Base-by-base conservation (phyloP, 2,888 invertebrate genomes). In the Morpho helenor region DNA sequence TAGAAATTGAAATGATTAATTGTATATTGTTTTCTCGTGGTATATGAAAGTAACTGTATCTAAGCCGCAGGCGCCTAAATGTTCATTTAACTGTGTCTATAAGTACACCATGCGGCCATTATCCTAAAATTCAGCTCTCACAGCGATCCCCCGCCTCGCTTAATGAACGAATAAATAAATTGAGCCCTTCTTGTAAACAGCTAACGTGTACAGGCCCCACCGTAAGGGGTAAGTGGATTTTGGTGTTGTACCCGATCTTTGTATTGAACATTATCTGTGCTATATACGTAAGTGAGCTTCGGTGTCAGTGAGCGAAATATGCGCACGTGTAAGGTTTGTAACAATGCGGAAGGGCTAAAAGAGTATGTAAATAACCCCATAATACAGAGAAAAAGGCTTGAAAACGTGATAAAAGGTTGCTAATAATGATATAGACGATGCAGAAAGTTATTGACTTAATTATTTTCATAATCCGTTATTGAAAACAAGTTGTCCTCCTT, bases 101-200 rank as follows among this genome's bases (percentile, higher is more conserved):
- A 72, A 70, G 68, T 73, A 72, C 70, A 64, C 68, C 66, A 68
- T 70, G 63, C 67, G 61, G 64, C 82, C 83, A 86, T 87, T 86
- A 87, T 81, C 85, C 87, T 86, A 84, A 88, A 88, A 87, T 86
- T 88, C 85, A 81, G 82, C 83, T 80, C 81, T 79, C 69, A 75
- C 79, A 76, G 75, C 70, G 86, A 84, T 80, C 84, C 82, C 86
- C 83, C 80, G 80, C 82, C 71, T 79, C 72, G 82, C 69, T 82
- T 87, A 87, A 88, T 87, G 87, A 90, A 86, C 86, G 77, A 85
- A 88, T 87, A 87, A 90, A 89, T 88, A 89, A 90, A 87, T 87
- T 83, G 83, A 74, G 83, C 82, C 85, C 82, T 84, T 80, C 83
- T 80, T 84, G 86, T 87, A 86, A 84, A 84, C 85, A 84, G 77